Evolutionary conservation across 2,113 vertebrate genomes (phyloP).

Genomic region (Muntiacus muntjak): DNA sequence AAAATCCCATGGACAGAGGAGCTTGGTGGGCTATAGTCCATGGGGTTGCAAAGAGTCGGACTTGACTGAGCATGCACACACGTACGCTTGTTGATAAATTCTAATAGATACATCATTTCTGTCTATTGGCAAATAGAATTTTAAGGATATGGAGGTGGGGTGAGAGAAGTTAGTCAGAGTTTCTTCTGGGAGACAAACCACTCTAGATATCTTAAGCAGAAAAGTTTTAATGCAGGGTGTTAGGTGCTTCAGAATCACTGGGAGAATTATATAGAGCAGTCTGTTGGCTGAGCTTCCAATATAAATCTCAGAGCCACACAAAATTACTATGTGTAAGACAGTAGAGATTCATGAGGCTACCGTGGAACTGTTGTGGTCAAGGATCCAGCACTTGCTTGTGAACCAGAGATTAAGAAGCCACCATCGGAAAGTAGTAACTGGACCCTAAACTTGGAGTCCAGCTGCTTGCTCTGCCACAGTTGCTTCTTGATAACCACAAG

Average conservation of each 20-base stretch:
- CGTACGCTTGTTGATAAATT: neutral
- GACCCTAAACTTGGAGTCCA: neutral
- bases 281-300: neutral
- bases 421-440: rapidly evolving
- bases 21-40: neutral
- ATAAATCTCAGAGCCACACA: neutral
- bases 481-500: neutral
- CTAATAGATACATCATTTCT: neutral
- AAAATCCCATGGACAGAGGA: neutral
- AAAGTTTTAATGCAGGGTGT: neutral
- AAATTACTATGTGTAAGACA: neutral
- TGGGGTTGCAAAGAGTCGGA: neutral
- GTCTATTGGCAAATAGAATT: neutral
- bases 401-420: neutral
- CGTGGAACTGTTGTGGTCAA: neutral
- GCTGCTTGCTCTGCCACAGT: neutral
- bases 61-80: neutral
- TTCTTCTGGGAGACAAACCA: neutral
- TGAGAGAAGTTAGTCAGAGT: neutral
- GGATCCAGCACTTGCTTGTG: neutral
- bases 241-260: neutral
- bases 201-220: neutral
- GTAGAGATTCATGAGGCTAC: neutral
- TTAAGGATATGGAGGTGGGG: neutral
- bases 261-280: neutral